Percentiles rank a stretch among this genome's conserved stretches.
Conservation (phyloP, 2,797 vertebrate species). For the Centropyge bicolor region DNA sequence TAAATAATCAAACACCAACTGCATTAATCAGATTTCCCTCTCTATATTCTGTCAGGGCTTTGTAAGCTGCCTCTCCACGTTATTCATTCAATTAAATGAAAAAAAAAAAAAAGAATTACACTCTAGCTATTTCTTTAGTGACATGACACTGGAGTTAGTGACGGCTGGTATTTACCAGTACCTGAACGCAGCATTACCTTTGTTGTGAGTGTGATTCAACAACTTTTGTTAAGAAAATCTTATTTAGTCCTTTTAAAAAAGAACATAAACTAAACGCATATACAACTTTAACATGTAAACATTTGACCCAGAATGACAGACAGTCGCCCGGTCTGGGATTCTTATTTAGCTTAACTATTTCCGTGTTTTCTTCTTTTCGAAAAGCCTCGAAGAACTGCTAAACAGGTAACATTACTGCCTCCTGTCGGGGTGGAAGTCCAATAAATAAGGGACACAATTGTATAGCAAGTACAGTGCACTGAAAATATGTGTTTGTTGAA, state of each 20-base stretch:
- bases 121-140: rapidly evolving
- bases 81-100: background rate
- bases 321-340: background rate
- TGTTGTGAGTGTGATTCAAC: background rate
- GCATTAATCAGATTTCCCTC: background rate
- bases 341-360: background rate
- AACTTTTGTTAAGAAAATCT: background rate
- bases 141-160: no score
- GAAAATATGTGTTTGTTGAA: background rate
- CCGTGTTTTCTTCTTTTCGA: background rate
- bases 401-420: background rate
- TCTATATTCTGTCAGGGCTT: background rate
- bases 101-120: no score
- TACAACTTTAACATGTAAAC: background rate
- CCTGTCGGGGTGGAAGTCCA: conserved; percentile 12
- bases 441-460: background rate
- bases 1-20: background rate
- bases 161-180: background rate
- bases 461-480: rapidly evolving
- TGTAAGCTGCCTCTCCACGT: background rate
- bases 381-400: background rate
- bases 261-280: background rate
- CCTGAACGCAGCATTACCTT: conserved; percentile 14
- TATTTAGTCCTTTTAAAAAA: background rate
- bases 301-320: rapidly evolving